A percentile compares a stretch with the other conserved stretches of the same genome.
phyloP scores from a whole-genome alignment of 1,140 invertebrate genomes.

The Solenopsis fugax region DNA sequence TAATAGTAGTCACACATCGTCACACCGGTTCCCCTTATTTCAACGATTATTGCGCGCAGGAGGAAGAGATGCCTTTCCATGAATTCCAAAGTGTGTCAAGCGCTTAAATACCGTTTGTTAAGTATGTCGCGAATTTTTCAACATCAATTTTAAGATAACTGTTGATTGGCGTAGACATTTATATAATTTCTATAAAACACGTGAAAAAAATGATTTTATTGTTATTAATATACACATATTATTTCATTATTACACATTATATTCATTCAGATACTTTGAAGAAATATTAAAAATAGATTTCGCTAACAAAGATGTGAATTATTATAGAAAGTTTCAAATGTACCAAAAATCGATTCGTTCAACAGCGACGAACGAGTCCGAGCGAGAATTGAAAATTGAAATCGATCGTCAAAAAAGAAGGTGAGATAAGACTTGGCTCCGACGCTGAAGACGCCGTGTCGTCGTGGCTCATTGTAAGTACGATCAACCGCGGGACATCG shows the following conservation, averaged over 20 bases:
- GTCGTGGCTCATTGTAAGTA: conserved; percentile 53
- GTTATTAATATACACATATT: too few relatives aligned
- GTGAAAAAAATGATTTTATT: not conserved
- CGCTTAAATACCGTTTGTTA: not conserved
- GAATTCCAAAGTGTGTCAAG: conserved; percentile 4
- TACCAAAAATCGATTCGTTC: conserved; percentile 7
- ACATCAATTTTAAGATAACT: conserved; percentile 10
- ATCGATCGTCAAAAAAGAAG: conserved; percentile 76
- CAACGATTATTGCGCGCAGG: conserved; percentile 2
- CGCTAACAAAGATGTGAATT: not conserved
- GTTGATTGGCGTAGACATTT: not conserved
- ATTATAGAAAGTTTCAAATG: not conserved
- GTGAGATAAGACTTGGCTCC: conserved; percentile 69
- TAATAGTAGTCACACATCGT: conserved; percentile 67
- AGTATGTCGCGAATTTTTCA: conserved; percentile 4
- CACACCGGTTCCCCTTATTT: conserved; percentile 36
- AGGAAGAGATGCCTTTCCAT: not conserved
- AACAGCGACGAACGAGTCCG: not conserved
- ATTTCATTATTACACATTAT: not conserved
- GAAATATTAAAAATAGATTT: conserved; percentile 5
- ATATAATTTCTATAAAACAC: not conserved
- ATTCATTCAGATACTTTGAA: not conserved
- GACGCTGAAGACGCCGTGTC: not conserved
- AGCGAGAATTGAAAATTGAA: conserved; percentile 50
- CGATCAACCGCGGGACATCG: conserved; percentile 57